Evolutionary conservation across 2,113 vertebrate species (phyloP), one percentile per base, ranked within the genome.

Genomic region (Electrona antarctica): DNA sequence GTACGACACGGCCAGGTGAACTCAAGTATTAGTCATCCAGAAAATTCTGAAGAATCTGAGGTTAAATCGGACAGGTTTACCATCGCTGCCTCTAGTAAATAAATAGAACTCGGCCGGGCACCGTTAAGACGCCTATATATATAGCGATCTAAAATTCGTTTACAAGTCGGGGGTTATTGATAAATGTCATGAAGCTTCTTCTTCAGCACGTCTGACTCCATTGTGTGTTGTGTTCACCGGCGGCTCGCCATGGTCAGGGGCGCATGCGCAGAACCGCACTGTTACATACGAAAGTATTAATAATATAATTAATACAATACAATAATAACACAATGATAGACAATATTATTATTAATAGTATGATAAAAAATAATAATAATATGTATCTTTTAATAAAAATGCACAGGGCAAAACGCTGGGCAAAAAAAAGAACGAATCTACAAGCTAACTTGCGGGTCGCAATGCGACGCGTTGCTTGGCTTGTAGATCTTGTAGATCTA

Each of bases 201-300:
- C 55, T 56, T 33, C 50, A 61, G 9, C 0, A 71, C 51, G 41
- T 69, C 77, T 33, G 74, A 55, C 84, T 85, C 86, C 88, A 90
- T 92, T 87, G 88, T 90, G 55, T 49, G 33, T 41, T 41, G 33
- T 41, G 33, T 28, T 74, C 74, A 74, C 84, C 77, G 73, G 79
- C 28, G 73, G 79, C 28, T 6, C 7, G 1, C 3, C 55, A 1
- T 15, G 3, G 0, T 9, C 86, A 1, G 15, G 3, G 0, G 12
- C 86, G 86, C 90, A 89, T 89, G 91, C 88, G 88, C 65, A 61
- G 3, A 41, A 41, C 33, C 5, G 3, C 33, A 41, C 33, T 41
- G 33, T 41, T 41, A 41, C 5, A 2, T 41, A 4, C 5, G 33
- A 41, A 41, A 41, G 3, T 4, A 41, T 41, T 4, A 41, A 41